Evolutionary conservation across 2,797 vertebrate genomes (phyloP), one percentile per base, ranked within the genome.

Genomic region (Gymnothorax reevesii): DNA sequence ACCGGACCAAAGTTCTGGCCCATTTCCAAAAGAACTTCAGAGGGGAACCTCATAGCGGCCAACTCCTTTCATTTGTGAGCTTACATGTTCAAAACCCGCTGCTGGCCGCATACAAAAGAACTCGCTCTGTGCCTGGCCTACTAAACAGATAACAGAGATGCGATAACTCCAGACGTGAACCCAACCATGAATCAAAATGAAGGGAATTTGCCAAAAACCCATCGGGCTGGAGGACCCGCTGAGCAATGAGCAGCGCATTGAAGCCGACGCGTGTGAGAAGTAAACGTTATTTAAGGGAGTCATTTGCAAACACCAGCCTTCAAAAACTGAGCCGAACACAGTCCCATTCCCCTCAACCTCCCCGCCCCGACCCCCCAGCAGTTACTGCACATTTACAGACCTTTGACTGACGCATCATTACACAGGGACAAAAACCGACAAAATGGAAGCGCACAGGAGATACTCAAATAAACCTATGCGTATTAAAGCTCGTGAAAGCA

Each of bases 231-330:
- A 94, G 90, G 92, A 93, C 90, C 93, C 25, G 0, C 77, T 93
- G 64, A 93, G 92, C 88, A 91, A 88, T 92, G 89, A 92, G 90
- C 90, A 90, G 89, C 75, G 90, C 87, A 92, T 12, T 87, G 91
- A 87, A 90, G 7, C 89, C 86, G 87, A 88, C 73, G 87, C 89
- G 88, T 90, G 91, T 85, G 91, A 69, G 91, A 88, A 84, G 90
- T 87, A 91, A 92, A 87, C 85, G 87, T 84, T 93, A 94, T 96
- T 95, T 95, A 95, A 94, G 93, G 90, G 89, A 88, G 89, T 90
- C 89, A 93, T 92, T 90, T 87, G 86, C 87, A 83, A 71, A 55
- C 83, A 86, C 86, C 87, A 84, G 86, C 89, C 88, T 85, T 33
- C 86, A 80, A 66, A 25, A 66, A 66, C 22, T 5, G 7, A 66